Evolutionary conservation across 2,888 invertebrate genomes (phyloP).

Genomic region (Melangyna quadrimaculata): DNA sequence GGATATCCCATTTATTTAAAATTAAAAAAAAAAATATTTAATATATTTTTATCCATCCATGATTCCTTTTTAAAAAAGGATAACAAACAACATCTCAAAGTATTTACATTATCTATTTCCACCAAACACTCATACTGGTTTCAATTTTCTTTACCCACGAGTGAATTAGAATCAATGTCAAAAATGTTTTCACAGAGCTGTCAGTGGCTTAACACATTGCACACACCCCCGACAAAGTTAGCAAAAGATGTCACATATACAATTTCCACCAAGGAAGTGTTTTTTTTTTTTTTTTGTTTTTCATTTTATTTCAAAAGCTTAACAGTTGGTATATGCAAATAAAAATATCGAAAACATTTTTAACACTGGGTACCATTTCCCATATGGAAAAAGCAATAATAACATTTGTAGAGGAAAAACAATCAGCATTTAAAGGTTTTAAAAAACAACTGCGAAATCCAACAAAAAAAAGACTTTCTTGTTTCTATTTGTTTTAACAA

Average conservation of each 20-base stretch:
- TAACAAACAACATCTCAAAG: background rate
- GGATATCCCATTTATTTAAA: too few relatives aligned
- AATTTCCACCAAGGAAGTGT: background rate
- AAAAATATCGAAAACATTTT: background rate
- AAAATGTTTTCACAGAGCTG: background rate
- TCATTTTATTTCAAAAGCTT: too few relatives aligned
- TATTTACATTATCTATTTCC: background rate
- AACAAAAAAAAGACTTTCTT: background rate
- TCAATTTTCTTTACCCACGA: background rate
- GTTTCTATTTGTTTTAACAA: background rate
- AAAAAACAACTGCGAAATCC: background rate
- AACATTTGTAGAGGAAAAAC: background rate
- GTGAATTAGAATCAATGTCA: conserved; percentile 10
- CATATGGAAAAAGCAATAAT: background rate
- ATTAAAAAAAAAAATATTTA: too few relatives aligned
- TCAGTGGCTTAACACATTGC: background rate
- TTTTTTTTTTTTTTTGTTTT: background rate
- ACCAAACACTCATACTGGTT: background rate
- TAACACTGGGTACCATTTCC: background rate
- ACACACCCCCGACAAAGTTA: background rate
- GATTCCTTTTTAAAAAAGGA: background rate
- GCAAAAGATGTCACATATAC: background rate
- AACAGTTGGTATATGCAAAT: background rate
- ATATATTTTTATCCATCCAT: background rate
- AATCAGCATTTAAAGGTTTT: background rate